phyloP scores from a whole-genome alignment of 1,140 invertebrate species.

The Saccostrea echinata region DNA sequence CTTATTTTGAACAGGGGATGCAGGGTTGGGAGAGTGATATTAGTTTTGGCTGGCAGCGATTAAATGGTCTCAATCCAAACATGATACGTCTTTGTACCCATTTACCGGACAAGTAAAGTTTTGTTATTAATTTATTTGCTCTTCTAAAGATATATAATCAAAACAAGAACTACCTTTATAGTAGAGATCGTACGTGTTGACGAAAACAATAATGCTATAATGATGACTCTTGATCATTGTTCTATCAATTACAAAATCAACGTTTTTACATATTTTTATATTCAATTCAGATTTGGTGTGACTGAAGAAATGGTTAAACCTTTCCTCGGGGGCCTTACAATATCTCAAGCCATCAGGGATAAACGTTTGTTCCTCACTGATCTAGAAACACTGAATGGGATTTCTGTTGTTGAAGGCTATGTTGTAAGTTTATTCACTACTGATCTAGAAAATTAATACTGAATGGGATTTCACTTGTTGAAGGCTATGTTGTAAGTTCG shows the following conservation, averaged over 20 bases:
- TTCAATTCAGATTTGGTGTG: conserved; percentile 56
- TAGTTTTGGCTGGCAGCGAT: conserved; percentile 70
- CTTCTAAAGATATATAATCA: too few species aligned
- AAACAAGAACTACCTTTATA: neutral
- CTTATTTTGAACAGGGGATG: conserved; percentile 1
- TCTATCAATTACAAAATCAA: too few species aligned
- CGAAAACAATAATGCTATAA: too few species aligned
- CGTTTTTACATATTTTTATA: too few species aligned
- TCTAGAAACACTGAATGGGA: conserved; percentile 57
- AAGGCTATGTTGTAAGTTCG: neutral
- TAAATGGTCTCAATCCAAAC: conserved; percentile 61
- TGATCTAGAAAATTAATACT: too few species aligned
- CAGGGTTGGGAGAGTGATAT: conserved; percentile 70
- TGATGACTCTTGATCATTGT: too few species aligned
- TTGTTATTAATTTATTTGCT: neutral
- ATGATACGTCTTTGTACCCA: conserved; percentile 38
- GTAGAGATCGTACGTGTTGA: too few species aligned
- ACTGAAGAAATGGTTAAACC: conserved; percentile 63
- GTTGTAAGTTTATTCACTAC: neutral
- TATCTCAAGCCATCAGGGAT: conserved; percentile 54
- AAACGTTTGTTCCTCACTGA: conserved; percentile 63
- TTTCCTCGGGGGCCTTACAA: conserved; percentile 57
- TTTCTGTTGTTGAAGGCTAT: neutral
- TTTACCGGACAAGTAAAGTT: conserved; percentile 31
- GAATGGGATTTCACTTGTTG: neutral